These are phyloP conservation scores for Onychostruthus taczanowskii DNA, from an alignment of 2,113 vertebrate species.

Conservation along the genomic window DNA sequence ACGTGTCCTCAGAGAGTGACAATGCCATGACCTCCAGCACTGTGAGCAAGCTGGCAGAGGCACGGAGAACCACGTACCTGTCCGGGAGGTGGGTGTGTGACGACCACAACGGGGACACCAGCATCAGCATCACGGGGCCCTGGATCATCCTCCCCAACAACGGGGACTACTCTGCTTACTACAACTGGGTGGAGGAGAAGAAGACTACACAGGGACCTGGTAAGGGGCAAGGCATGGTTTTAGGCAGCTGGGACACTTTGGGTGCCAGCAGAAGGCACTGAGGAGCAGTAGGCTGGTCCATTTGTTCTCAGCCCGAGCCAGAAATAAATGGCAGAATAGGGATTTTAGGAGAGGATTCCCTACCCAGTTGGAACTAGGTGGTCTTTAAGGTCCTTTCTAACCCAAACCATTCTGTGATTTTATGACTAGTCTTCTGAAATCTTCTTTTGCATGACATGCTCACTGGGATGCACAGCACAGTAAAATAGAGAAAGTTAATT, in stretches of 20 bases:
- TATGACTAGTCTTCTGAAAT: background rate
- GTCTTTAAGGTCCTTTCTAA: background rate
- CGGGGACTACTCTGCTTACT: conserved; percentile 95
- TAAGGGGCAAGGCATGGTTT: conserved; percentile 47
- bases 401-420: background rate
- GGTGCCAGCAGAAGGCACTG: background rate
- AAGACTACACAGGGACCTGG: conserved; percentile 90
- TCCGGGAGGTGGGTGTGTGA: conserved; percentile 98
- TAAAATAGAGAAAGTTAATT: background rate
- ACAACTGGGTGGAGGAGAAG: conserved; percentile 91
- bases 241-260: background rate
- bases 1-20: conserved; percentile 84
- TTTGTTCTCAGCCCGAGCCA: background rate
- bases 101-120: conserved; percentile 95
- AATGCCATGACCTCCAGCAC: conserved; percentile 92
- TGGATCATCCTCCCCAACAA: conserved; percentile 92
- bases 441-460: background rate
- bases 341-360: background rate
- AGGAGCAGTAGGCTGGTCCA: fast-evolving
- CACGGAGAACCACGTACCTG: conserved; percentile 92
- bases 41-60: conserved; percentile 94
- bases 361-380: background rate
- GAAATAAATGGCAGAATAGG: background rate
- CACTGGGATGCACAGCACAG: background rate
- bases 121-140: conserved; percentile 90